A percentile compares a stretch with the other conserved stretches of the same genome.
Evolutionary conservation across 2,888 invertebrate genomes (phyloP).

Genomic region (Bombylius discolor): DNA sequence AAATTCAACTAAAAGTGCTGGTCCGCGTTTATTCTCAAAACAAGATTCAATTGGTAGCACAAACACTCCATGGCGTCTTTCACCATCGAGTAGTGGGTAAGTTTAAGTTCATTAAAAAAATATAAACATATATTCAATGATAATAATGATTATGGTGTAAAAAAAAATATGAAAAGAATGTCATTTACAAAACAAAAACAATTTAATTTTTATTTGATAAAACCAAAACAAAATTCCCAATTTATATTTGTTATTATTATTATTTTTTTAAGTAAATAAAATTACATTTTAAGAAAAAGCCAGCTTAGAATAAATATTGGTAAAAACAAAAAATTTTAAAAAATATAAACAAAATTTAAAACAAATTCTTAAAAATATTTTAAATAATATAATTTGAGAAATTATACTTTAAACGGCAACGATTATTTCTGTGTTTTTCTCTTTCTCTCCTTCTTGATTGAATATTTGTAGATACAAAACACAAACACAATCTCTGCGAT

Average conservation of each 20-base stretch:
- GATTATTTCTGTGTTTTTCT: constrained; percentile 10
- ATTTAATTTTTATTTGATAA: too few relatives aligned
- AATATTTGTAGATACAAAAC: constrained; percentile 32
- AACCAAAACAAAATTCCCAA: too few relatives aligned
- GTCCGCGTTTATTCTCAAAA: constrained; percentile 53
- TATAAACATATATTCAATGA: not conserved
- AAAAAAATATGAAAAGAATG: too few relatives aligned
- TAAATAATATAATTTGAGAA: not conserved
- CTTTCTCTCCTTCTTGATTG: not conserved
- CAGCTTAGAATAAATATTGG: not conserved
- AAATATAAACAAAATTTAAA: not conserved
- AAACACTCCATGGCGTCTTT: constrained; percentile 34
- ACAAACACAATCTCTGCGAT: constrained; percentile 39
- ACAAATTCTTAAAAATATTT: not conserved
- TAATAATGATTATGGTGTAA: not conserved
- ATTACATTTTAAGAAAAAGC: not conserved
- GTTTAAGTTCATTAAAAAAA: constrained; percentile 16
- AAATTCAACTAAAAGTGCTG: constrained; percentile 49
- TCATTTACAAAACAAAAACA: not conserved
- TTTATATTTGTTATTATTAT: too few relatives aligned
- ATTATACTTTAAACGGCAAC: constrained; percentile 1
- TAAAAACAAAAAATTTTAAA: not conserved
- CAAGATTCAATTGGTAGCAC: constrained; percentile 41
- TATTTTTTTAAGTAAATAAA: too few relatives aligned
- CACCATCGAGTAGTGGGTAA: constrained; percentile 38